A percentile compares a stretch with the other conserved stretches of the same genome.
Conservation (phyloP, 2,113 vertebrate species). For the Takifugu bimaculatus region DNA sequence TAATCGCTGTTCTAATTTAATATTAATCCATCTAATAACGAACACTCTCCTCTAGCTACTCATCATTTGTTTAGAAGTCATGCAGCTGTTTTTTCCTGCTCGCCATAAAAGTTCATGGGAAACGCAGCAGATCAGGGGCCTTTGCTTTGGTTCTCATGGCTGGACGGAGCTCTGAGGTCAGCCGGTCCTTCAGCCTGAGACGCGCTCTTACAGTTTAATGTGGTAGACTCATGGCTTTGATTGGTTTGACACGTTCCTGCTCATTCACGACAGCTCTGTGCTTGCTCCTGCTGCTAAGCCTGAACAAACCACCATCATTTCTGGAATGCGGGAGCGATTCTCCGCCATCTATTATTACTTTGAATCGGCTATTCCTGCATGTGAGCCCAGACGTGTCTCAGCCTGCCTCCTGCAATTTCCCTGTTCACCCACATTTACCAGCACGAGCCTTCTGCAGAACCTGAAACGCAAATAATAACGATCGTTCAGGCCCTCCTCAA, state of each 20-base stretch:
- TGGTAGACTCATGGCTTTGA: not conserved
- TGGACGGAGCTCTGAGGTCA: conserved; percentile 60
- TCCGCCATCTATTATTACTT: conserved; percentile 14
- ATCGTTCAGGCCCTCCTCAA: no score
- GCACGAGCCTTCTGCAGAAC: conserved; percentile 10
- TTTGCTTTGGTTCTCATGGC: conserved; percentile 66
- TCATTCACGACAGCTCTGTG: not conserved
- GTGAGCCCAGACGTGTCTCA: conserved; percentile 29
- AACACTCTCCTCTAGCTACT: not conserved
- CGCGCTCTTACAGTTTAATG: conserved; percentile 55
- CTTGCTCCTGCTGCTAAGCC: conserved; percentile 4
- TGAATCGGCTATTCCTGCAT: conserved; percentile 5
- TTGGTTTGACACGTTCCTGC: not conserved
- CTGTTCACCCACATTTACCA: conserved; percentile 40
- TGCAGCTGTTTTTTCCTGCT: conserved; percentile 35
- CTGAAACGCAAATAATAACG: conserved; percentile 3
- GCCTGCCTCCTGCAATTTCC: conserved; percentile 27
- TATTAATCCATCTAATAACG: not conserved
- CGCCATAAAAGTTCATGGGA: conserved; percentile 63
- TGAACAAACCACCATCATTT: conserved; percentile 18
- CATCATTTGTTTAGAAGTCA: conserved; percentile 41
- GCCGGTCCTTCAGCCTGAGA: not conserved
- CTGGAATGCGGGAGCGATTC: conserved; percentile 26
- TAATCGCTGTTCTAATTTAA: not conserved
- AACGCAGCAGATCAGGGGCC: conserved; percentile 62